phyloP scores from a whole-genome alignment of 1,140 invertebrate genomes.

The Calephelis nemesis region DNA sequence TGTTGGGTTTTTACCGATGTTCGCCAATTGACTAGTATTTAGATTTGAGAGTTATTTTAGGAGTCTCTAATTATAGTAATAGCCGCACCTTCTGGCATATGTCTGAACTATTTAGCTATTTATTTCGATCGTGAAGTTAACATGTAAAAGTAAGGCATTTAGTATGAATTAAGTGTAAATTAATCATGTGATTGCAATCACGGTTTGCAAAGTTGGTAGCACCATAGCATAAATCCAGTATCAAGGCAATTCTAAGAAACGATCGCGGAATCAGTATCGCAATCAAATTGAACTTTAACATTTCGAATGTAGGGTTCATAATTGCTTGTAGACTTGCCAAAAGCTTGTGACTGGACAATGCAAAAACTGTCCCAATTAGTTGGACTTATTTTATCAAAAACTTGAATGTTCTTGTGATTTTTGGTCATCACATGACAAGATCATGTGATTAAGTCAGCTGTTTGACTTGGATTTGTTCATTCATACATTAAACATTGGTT shows the following conservation, averaged over 20 bases:
- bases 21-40: conserved; percentile 18
- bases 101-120: conserved; percentile 22
- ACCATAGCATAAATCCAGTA: conserved; percentile 40
- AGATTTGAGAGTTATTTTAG: conserved; percentile 62
- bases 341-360: conserved; percentile 3
- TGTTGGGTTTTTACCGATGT: not conserved
- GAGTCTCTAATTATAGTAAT: conserved; percentile 71
- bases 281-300: conserved; percentile 15
- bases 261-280: not conserved
- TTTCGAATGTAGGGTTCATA: not conserved
- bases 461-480: conserved; percentile 1
- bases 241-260: conserved; percentile 22
- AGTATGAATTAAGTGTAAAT: not conserved
- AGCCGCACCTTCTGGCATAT: conserved; percentile 58
- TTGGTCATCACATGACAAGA: conserved; percentile 49
- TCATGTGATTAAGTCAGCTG: conserved; percentile 50
- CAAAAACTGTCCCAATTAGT: conserved; percentile 6
- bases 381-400: not conserved
- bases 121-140: not conserved
- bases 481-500: not conserved
- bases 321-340: not conserved
- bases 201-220: conserved; percentile 46
- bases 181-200: conserved; percentile 54
- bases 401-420: conserved; percentile 1
- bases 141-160: not conserved